These are phyloP conservation scores for Neoitamus cyanurus DNA, from an alignment of 2,888 invertebrate species.

Conservation along the genomic window DNA sequence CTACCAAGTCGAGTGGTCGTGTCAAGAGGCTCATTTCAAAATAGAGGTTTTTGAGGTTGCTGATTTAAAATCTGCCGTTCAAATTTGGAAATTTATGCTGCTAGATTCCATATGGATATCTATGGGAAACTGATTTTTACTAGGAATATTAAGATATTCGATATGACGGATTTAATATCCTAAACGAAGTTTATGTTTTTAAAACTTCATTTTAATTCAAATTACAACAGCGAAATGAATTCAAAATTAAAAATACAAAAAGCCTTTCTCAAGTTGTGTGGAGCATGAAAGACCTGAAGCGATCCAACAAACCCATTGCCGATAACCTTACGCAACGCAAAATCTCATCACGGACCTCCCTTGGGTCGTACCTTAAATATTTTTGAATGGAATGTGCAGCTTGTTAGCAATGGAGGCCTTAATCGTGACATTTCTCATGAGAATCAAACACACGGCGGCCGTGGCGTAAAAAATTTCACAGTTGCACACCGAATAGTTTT, in stretches of 20 bases:
- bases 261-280: not conserved
- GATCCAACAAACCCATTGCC: not conserved
- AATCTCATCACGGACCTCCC: slow-evolving; percentile 4
- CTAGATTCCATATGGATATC: too few relatives aligned
- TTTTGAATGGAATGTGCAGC: slow-evolving; percentile 22
- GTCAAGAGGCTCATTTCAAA: too few relatives aligned
- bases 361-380: slow-evolving; percentile 23
- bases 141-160: too few relatives aligned
- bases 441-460: not conserved
- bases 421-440: slow-evolving; percentile 37
- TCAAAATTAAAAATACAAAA: not conserved
- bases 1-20: too few relatives aligned
- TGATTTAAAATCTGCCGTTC: too few relatives aligned
- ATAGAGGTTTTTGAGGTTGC: too few relatives aligned
- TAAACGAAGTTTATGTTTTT: too few relatives aligned
- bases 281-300: not conserved
- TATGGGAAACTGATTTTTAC: too few relatives aligned
- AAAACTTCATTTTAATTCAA: not conserved
- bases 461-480: not conserved
- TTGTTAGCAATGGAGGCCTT: slow-evolving; percentile 31
- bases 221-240: not conserved
- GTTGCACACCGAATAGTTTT: slow-evolving; percentile 3
- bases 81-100: too few relatives aligned
- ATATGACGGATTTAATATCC: too few relatives aligned
- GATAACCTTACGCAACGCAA: not conserved